These are phyloP conservation scores for Andrena chrysosceles DNA, from an alignment of 2,888 invertebrate genomes.

Conservation along the genomic window DNA sequence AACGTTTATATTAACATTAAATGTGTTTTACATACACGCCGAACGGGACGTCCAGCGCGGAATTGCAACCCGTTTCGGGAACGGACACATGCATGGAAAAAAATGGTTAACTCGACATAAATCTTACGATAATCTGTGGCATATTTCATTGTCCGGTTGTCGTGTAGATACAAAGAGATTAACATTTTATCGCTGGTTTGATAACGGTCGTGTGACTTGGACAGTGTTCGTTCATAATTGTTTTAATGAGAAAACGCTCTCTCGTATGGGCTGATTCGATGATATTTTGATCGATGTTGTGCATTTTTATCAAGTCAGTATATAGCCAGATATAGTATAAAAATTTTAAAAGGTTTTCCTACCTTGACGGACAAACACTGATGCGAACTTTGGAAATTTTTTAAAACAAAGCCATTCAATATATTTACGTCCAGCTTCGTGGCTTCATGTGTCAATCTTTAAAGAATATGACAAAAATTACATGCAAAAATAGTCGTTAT, in stretches of 20 bases:
- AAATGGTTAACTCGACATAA: slow-evolving; percentile 18
- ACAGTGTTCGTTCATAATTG: neutral
- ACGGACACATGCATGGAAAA: slow-evolving; percentile 13
- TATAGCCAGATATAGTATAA: no score
- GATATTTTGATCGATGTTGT: neutral
- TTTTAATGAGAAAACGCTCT: no score
- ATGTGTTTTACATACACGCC: slow-evolving; percentile 8
- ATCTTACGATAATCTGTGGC: slow-evolving; percentile 35
- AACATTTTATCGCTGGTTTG: slow-evolving; percentile 19
- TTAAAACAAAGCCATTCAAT: no score
- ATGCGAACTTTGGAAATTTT: no score
- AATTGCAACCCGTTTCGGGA: neutral
- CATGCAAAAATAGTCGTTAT: no score
- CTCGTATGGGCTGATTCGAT: neutral
- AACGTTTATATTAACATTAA: slow-evolving; percentile 35
- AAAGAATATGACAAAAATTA: no score
- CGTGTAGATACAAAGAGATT: slow-evolving; percentile 32
- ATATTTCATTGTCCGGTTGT: slow-evolving; percentile 22
- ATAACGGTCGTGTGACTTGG: neutral
- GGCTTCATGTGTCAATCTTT: no score
- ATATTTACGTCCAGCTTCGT: no score
- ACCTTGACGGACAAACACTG: no score
- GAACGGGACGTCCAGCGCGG: neutral
- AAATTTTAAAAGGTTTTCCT: no score
- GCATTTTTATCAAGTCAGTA: no score